phyloP scores from a whole-genome alignment of 2,888 invertebrate genomes.

The Podabrus alpinus region DNA sequence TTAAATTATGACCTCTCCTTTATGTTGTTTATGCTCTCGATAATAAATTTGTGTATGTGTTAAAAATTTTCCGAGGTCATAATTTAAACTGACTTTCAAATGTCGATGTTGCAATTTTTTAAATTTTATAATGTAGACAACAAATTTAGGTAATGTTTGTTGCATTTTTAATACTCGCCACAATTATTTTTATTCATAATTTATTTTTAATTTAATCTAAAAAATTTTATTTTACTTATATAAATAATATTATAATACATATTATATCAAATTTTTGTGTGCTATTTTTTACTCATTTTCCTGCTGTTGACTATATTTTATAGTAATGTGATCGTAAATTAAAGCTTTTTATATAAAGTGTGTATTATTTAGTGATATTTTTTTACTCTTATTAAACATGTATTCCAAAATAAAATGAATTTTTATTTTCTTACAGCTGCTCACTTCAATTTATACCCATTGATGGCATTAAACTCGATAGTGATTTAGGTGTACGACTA shows the following conservation, averaged over 20 bases:
- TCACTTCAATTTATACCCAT: neutral
- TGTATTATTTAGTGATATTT: conserved; percentile 56
- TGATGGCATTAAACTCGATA: too few relatives aligned
- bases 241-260: neutral
- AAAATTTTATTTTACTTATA: neutral
- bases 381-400: conserved; percentile 56
- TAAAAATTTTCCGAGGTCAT: conserved; percentile 18
- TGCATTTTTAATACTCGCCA: conserved; percentile 6
- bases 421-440: neutral
- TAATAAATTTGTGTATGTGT: conserved; percentile 6
- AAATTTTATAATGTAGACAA: conserved; percentile 29
- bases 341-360: conserved; percentile 53
- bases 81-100: conserved; percentile 25
- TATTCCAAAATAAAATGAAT: conserved; percentile 43
- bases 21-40: conserved; percentile 2
- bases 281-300: conserved; percentile 40
- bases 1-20: conserved; percentile 26
- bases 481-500: too few relatives aligned
- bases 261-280: conserved; percentile 9
- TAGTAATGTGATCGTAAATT: conserved; percentile 55
- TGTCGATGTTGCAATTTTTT: conserved; percentile 30
- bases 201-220: conserved; percentile 3
- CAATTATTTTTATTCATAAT: conserved; percentile 6
- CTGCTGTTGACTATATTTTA: conserved; percentile 45
- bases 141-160: conserved; percentile 17